Evolutionary conservation across 1,140 invertebrate genomes (phyloP), one percentile per base, ranked within the genome.

Genomic region (Copidosoma floridanum): DNA sequence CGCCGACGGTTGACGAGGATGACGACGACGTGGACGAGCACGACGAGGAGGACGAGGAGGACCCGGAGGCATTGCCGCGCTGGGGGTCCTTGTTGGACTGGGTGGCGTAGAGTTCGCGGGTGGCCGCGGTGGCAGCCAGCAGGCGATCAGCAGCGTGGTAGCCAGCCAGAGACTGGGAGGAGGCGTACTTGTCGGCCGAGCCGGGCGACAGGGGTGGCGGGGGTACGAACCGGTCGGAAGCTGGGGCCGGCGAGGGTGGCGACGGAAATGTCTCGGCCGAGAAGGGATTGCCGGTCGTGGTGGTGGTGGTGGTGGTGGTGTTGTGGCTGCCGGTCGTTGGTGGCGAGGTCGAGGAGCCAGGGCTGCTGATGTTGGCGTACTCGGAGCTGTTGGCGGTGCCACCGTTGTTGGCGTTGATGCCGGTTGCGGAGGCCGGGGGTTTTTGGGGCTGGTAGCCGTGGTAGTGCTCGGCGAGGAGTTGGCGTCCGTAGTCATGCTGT

Each of bases 221-320:
- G 23, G 77, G 77, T 14, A 80, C 72, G 64, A 80, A 80, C 5
- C 74, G 68, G 41, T 80, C 77, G 61, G 74, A 75, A 10, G 74
- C 69, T 6, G 78, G 78, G 12, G 77, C 78, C 20, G 78, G 78
- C 20, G 78, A 79, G 3, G 78, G 77, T 27, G 78, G 78, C 14
- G 77, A 80, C 14, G 78, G 78, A 57, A 80, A 80, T 14, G 69
- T 75, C 41, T 80, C 78, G 37, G 74, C 53, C 21, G 71, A 72
- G 61, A 79, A 78, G 10, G 72, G 60, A 12, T 68, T 71, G 11
- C 35, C 20, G 23, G 18, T 8, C 2, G 53, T n/a, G 6, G 35
- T 32, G 2, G 53, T 23, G 7, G 43, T 32, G 23, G 65, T 57
- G 37, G 71, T 44, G 41, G 57, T 66, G 16, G 61, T 18, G 57